phyloP scores from a whole-genome alignment of 92 coral and sea anemone species.

The Plumapathes pennacea region DNA sequence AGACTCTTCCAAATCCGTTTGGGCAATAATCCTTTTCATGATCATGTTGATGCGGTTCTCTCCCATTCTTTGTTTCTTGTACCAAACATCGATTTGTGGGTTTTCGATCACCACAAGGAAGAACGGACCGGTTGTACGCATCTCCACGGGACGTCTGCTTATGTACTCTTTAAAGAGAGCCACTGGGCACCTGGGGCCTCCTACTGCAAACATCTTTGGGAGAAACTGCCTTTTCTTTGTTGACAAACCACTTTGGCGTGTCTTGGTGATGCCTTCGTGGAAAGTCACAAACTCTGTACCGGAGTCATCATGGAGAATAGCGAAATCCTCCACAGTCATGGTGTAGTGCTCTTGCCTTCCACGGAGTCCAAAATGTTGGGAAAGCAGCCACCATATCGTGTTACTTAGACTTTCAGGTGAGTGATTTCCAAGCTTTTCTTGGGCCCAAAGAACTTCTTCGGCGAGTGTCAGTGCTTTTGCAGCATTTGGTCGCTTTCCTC shows the following conservation, averaged over 20 bases:
- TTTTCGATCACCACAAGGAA: slow-evolving; percentile 14
- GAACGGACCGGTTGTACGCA: slow-evolving; percentile 36
- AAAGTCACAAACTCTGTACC: slow-evolving; percentile 31
- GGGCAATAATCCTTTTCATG: slow-evolving; percentile 23
- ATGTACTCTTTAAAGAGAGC: slow-evolving; percentile 30
- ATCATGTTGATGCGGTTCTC: slow-evolving; percentile 28
- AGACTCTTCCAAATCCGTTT: slow-evolving; percentile 12
- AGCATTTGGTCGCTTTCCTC: not conserved
- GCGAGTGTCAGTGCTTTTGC: not conserved
- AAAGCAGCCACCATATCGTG: slow-evolving; percentile 46
- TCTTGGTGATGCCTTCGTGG: slow-evolving; percentile 20
- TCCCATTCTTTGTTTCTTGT: slow-evolving; percentile 41
- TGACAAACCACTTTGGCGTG: slow-evolving; percentile 26
- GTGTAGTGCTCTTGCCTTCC: slow-evolving; percentile 45
- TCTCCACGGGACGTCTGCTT: slow-evolving; percentile 28
- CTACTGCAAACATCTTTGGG: slow-evolving; percentile 47
- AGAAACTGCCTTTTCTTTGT: slow-evolving; percentile 26
- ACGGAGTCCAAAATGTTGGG: slow-evolving; percentile 30
- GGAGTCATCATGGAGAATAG: slow-evolving; percentile 12
- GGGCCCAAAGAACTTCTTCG: slow-evolving; percentile 23
- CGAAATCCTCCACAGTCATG: slow-evolving; percentile 40
- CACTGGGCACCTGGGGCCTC: slow-evolving; percentile 43
- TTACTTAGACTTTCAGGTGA: slow-evolving; percentile 23
- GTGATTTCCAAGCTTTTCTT: slow-evolving; percentile 20
- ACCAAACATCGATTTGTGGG: slow-evolving; percentile 25